phyloP scores from a whole-genome alignment of 2,797 vertebrate species.

The Erpetoichthys calabaricus region DNA sequence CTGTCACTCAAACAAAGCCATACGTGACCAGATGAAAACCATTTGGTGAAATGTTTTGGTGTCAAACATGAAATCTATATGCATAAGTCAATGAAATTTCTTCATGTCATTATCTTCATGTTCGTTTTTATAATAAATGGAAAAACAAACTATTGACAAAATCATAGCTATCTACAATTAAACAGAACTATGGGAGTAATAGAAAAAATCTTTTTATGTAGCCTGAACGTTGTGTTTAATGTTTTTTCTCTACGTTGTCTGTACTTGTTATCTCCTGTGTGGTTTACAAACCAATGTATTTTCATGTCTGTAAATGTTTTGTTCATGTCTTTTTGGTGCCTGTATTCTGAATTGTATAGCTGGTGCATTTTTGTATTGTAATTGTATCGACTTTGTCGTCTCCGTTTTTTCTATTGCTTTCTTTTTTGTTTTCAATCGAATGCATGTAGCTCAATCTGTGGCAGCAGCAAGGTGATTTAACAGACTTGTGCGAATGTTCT shows the following conservation, averaged over 20 bases:
- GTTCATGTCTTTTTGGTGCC: conserved; percentile 49
- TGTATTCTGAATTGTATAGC: conserved; percentile 44
- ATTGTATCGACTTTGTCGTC: conserved; percentile 30
- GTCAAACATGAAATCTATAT: too few species aligned
- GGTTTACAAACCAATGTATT: conserved; percentile 38
- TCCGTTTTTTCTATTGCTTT: conserved; percentile 16
- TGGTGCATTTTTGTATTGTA: conserved; percentile 50
- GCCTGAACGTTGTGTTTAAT: conserved; percentile 59
- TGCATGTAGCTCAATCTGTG: conserved; percentile 63
- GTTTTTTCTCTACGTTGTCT: conserved; percentile 44
- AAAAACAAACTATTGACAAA: too few species aligned
- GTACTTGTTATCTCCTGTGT: conserved; percentile 42
- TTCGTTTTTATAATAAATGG: too few species aligned
- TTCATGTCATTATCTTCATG: too few species aligned
- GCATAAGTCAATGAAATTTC: too few species aligned
- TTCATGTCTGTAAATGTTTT: conserved; percentile 45
- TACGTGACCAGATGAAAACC: too few species aligned
- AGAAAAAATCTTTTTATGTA: conserved; percentile 49
- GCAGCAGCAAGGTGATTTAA: conserved; percentile 46
- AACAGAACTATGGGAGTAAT: too few species aligned
- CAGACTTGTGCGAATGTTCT: conserved; percentile 55
- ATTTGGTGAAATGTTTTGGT: too few species aligned
- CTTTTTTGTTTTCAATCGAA: conserved; percentile 43
- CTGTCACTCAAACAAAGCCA: too few species aligned
- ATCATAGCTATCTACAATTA: too few species aligned